Percentiles rank a stretch among this genome's conserved stretches.
These are phyloP conservation scores for Trissonchulus sp. DNA, from an alignment of 2,888 invertebrate species.

Conservation along the genomic window DNA sequence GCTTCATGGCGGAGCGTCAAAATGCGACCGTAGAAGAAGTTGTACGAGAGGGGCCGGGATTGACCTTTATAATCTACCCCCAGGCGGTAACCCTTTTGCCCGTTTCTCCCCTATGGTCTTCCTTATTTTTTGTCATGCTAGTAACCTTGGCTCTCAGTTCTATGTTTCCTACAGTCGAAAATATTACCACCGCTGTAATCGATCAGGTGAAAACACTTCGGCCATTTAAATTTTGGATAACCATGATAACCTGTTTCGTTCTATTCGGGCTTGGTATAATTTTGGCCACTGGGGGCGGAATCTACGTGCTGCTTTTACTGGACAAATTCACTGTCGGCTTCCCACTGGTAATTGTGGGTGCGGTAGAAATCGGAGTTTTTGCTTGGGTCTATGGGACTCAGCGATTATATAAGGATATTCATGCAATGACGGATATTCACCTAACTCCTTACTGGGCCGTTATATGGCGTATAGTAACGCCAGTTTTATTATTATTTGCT, in stretches of 20 bases:
- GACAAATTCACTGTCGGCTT: conserved; percentile 34
- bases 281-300: conserved; percentile 32
- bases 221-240: conserved; percentile 34
- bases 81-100: conserved; percentile 34
- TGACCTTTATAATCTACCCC: conserved; percentile 35
- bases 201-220: conserved; percentile 32
- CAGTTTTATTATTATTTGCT: conserved; percentile 47
- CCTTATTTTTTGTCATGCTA: conserved; percentile 34
- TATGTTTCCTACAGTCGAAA: conserved; percentile 35
- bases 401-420: conserved; percentile 43
- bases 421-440: conserved; percentile 48
- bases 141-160: conserved; percentile 33
- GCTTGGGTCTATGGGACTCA: conserved; percentile 33
- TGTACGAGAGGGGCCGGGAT: conserved; percentile 31
- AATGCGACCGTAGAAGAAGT: conserved; percentile 31
- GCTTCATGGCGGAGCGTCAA: conserved; percentile 32
- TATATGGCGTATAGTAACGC: conserved; percentile 49
- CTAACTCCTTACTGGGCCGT: conserved; percentile 46
- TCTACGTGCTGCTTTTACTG: conserved; percentile 35
- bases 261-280: conserved; percentile 32
- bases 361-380: conserved; percentile 33
- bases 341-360: conserved; percentile 33
- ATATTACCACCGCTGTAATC: conserved; percentile 31
- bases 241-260: conserved; percentile 28
- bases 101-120: conserved; percentile 31